Conservation (phyloP, 2,113 vertebrate genomes). For the Scortum barcoo region DNA sequence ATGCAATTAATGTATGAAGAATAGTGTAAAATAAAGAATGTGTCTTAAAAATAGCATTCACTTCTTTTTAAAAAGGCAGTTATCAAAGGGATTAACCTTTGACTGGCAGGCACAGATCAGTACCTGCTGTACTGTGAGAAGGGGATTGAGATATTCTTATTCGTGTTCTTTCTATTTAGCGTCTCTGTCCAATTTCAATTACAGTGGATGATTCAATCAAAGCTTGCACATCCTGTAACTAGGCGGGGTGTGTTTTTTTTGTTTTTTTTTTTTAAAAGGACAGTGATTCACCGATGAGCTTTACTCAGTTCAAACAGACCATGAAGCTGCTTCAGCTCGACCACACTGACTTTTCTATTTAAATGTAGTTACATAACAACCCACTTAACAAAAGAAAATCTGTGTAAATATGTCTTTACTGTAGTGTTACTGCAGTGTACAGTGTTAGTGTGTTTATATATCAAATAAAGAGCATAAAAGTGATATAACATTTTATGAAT, state of each 20-base stretch:
- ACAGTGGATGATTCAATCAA: conserved; percentile 34
- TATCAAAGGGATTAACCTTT: conserved; percentile 45
- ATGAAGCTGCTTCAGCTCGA: conserved; percentile 15
- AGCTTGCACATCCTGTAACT: conserved; percentile 27
- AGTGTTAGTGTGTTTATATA: neutral
- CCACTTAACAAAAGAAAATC: neutral
- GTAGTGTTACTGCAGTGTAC: neutral
- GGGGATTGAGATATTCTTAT: conserved; percentile 47
- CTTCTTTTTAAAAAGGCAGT: conserved; percentile 18
- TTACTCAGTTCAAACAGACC: conserved; percentile 19
- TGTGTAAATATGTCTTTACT: neutral
- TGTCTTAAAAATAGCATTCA: conserved; percentile 6
- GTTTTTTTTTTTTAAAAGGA: conserved; percentile 35
- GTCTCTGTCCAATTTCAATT: conserved; percentile 29
- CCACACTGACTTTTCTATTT: conserved; percentile 20
- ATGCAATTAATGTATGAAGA: neutral
- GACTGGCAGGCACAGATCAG: conserved; percentile 32
- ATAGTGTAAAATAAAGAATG: neutral
- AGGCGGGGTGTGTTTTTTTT: neutral
- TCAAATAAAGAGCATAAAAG: neutral
- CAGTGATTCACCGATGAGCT: conserved; percentile 16
- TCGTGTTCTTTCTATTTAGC: conserved; percentile 27
- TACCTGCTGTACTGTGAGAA: conserved; percentile 40
- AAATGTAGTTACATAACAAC: conserved; percentile 2
- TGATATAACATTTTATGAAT: neutral